Evolutionary conservation across 2,888 invertebrate genomes (phyloP), one percentile per base, ranked within the genome.

Genomic region (Aromia moschata): DNA sequence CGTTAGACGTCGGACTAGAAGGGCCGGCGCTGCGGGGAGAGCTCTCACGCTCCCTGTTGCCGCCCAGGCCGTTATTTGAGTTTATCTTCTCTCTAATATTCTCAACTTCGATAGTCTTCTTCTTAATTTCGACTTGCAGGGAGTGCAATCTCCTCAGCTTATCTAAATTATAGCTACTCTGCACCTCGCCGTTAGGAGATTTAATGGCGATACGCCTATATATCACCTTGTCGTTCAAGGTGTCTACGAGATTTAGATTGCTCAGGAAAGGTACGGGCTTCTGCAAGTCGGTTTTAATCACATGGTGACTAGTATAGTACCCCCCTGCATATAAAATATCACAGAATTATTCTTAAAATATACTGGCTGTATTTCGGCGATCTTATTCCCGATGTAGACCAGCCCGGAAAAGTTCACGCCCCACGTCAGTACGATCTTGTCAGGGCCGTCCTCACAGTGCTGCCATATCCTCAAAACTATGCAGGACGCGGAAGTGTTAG

Each of bases 321-420:
- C 94, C 31, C 93, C 94, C 63, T 91, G 91, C 85, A 96, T 88
- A 82, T 92, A 90, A 79, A 96, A 93, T 70, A 96, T 88, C 70
- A 94, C 81, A 40, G 92, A 88, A 77, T 92, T 89, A 43, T 85
- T 82, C 75, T 85, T 85, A 69, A 92, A 88, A 70, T 87, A 84
- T 54, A 84, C 84, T 1, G 89, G 87, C 37, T 88, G 86, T 73
- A 89, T 86, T 68, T 85, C 85, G 9, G 87, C 82, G 55, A 89
- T 78, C 76, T 89, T 88, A 45, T 87, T 87, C 45, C 91, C 89
- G 38, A 92, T 84, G 71, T 90, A 92, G 51, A 90, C 84, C 10
- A 96, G 83, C 0, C 95, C 95, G 56, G 90, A 90, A 72, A 96
- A 89, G 73, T 93, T 90, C 2, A 96, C 86, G 1, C 91, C 91